Evolutionary conservation across 35 echinoderm and acorn worm genomes (phyloP), one percentile per base, ranked within the genome.

Genomic region (Lytechinus variegatus): DNA sequence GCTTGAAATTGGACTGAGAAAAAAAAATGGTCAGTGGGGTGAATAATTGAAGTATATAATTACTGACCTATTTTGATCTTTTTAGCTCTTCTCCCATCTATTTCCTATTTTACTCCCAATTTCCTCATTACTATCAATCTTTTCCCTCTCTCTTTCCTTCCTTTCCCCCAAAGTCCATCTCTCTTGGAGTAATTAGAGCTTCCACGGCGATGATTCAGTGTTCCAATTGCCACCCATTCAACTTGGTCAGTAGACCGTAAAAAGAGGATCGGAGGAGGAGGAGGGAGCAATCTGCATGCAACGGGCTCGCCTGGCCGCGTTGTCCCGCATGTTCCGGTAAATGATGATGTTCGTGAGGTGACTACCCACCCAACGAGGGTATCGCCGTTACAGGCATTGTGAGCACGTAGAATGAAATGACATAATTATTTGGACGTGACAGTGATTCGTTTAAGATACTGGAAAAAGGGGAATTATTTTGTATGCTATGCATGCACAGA

Each of bases 191-290:
- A 90, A 90, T 90, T 54, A 90, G 88, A 54, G 29, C 52, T 52
- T 90, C 29, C 88, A 90, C 13, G 88, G 66, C 29, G 88, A 90
- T 90, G 88, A 90, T 90, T 90, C 88, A 90, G 88, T 54, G 52
- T 90, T 90, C 88, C 52, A 90, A 90, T 90, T 90, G 66, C 52
- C 88, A 90, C 52, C 29, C 28, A 90, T 90, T 90, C 88, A 54
- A 54, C 88, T 16, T 90, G 88, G 8, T 90, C 88, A 10, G 16
- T 33, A 44, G 88, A 90, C 88, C 88, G 88, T 90, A 54, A 90
- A 90, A 90, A 90, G 33, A 90, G 88, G 88, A 90, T 90, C 88
- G 88, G 88, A 79, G 66, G 66, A 79, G 66, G 66, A 79, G 66
- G 66, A 79, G 57, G 27, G 44, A 28, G 27, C 88, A 8, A 54